Conservation (phyloP, 2,888 invertebrate species). For the Leucania comma region DNA sequence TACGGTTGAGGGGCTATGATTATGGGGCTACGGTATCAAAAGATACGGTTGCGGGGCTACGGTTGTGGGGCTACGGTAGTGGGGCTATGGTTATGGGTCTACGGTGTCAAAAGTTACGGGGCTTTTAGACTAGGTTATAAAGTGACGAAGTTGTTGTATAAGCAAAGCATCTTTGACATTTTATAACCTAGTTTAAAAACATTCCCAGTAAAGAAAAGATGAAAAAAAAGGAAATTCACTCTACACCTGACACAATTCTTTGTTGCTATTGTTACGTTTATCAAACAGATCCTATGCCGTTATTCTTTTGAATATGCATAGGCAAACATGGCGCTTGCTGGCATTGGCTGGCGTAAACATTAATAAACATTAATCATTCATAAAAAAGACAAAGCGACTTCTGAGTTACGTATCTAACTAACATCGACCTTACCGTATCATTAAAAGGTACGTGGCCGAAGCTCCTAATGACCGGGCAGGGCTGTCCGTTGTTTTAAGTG, state of each 20-base stretch:
- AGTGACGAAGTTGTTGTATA: too few relatives aligned
- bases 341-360: conserved; percentile 60
- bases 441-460: conserved; percentile 77
- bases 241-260: conserved; percentile 28
- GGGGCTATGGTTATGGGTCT: too few relatives aligned
- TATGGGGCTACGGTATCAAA: too few relatives aligned
- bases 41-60: too few relatives aligned
- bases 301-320: conserved; percentile 82
- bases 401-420: conserved; percentile 83
- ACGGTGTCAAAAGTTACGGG: too few relatives aligned
- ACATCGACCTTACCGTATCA: conserved; percentile 81
- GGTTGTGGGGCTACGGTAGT: too few relatives aligned
- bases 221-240: conserved; percentile 6
- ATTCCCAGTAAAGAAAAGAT: not conserved
- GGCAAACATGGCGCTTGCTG: conserved; percentile 73
- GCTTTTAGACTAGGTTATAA: too few relatives aligned
- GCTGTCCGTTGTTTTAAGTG: conserved; percentile 35
- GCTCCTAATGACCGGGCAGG: conserved; percentile 77
- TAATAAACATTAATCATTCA: conserved; percentile 87
- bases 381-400: conserved; percentile 89
- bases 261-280: conserved; percentile 68
- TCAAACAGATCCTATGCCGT: conserved; percentile 68
- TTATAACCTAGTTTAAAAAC: not conserved
- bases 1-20: too few relatives aligned
- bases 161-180: too few relatives aligned